Base-by-base conservation (phyloP, 2,888 invertebrate species). In the Polyommatus iphigenia region DNA sequence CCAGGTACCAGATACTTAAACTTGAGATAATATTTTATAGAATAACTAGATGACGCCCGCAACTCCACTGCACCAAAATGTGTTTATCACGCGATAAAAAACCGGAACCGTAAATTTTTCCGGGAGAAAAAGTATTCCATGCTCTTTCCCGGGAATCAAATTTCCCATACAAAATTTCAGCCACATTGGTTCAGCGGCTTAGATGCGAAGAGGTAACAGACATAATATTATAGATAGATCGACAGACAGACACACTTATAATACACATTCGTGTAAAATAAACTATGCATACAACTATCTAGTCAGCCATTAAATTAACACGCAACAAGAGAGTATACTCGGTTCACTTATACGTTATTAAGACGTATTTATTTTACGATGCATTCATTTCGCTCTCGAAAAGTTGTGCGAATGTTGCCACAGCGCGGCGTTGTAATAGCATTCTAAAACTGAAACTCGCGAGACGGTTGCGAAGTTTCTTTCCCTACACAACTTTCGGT, bases 371-470 rank as follows among this genome's bases (percentile, higher is more conserved):
- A 87, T 87, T 87, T 87, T 86, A 86, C 84, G 85, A 85, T 86
- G 87, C 86, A 87, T 90, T 88, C 83, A 85, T 88, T 88, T 86
- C 85, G 83, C 85, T 86, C 82, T 80, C 81, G 80, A 80, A 79
- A 85, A 87, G 85, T 87, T 87, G 83, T 86, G 83, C 81, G 79
- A 85, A 83, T 84, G 81, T 83, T 82, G 82, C 83, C 81, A 81
- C 82, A 83, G 82, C 84, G 84, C 82, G 82, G 82, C 84, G 84
- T 88, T 88, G 87, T 87, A 88, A 85, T 86, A 87, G 86, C 84
- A 88, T 88, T 89, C 86, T 82, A 80, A 83, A 89, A 90, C 88
- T 86, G 87, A 88, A 91, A 91, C 88, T 91, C 89, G 85, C 84
- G 84, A 87, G 88, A 88, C 89, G 88, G 86, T 90, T 89, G 87